phyloP scores from a whole-genome alignment of 2,113 vertebrate genomes.

The Apaloderma vittatum region DNA sequence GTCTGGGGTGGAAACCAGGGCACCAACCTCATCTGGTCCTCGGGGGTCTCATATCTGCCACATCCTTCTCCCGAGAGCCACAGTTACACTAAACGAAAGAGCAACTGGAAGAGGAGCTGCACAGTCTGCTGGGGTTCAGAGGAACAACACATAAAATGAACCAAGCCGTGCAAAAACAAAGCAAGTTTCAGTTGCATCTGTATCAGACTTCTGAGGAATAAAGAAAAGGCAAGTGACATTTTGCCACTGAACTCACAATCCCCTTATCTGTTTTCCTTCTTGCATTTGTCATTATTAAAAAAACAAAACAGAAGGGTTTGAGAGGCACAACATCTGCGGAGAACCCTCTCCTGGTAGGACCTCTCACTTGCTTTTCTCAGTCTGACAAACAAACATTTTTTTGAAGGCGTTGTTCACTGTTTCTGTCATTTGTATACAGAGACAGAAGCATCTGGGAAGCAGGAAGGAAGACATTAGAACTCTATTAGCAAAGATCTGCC shows the following conservation, averaged over 20 bases:
- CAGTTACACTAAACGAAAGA: accelerated
- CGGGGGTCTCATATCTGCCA: not conserved
- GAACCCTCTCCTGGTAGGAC: not conserved
- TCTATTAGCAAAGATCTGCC: slow-evolving; percentile 51
- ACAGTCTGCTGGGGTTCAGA: not conserved
- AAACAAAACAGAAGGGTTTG: not conserved
- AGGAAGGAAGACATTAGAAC: slow-evolving; percentile 56
- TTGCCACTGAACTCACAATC: not conserved
- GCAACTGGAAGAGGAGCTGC: not conserved
- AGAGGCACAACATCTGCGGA: slow-evolving; percentile 13
- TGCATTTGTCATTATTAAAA: not conserved
- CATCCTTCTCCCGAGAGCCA: not conserved
- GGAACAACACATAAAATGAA: not conserved
- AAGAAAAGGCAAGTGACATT: not conserved
- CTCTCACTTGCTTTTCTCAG: not conserved
- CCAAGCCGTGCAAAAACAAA: accelerated
- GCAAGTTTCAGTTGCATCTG: not conserved
- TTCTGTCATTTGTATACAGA: slow-evolving; percentile 7
- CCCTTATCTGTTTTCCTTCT: not conserved
- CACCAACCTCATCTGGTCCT: not conserved
- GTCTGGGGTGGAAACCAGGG: not conserved
- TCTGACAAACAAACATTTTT: slow-evolving; percentile 12
- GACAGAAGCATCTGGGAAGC: slow-evolving; percentile 48
- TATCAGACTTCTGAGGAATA: not conserved
- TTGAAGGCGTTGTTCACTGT: not conserved